phyloP scores from a whole-genome alignment of 2,113 vertebrate genomes.

The Lepus timidus region DNA sequence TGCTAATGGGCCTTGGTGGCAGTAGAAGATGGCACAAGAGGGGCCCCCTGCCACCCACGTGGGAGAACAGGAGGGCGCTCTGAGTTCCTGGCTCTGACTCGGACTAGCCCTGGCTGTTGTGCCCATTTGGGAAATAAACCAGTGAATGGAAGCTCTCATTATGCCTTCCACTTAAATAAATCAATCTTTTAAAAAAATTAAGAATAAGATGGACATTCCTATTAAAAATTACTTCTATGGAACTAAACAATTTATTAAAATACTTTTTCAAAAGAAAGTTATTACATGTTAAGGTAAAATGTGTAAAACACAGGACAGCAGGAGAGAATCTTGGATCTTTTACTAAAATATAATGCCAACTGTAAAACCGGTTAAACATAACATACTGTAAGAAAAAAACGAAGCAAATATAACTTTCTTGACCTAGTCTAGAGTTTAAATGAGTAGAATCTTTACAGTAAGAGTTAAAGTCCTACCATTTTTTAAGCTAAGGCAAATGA shows the following conservation, averaged over 20 bases:
- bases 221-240: not conserved
- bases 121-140: no score
- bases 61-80: no score
- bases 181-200: no score
- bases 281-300: not conserved
- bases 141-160: no score
- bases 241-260: slow-evolving; percentile 21
- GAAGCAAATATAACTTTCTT: not conserved
- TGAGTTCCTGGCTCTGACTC: no score
- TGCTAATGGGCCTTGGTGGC: no score
- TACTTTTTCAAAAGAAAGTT: slow-evolving; percentile 32
- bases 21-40: no score
- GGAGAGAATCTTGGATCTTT: not conserved
- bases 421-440: not conserved
- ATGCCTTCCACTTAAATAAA: no score
- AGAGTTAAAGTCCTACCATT: not conserved
- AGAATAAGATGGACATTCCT: not conserved
- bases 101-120: no score
- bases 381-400: not conserved
- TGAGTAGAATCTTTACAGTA: not conserved
- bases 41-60: no score
- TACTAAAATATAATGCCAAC: not conserved
- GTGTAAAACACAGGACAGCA: not conserved
- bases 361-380: not conserved
- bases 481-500: slow-evolving; percentile 15